These are phyloP conservation scores for Heliocidaris erythrogramma DNA, from an alignment of 35 echinoderm and acorn worm genomes.

Conservation along the genomic window DNA sequence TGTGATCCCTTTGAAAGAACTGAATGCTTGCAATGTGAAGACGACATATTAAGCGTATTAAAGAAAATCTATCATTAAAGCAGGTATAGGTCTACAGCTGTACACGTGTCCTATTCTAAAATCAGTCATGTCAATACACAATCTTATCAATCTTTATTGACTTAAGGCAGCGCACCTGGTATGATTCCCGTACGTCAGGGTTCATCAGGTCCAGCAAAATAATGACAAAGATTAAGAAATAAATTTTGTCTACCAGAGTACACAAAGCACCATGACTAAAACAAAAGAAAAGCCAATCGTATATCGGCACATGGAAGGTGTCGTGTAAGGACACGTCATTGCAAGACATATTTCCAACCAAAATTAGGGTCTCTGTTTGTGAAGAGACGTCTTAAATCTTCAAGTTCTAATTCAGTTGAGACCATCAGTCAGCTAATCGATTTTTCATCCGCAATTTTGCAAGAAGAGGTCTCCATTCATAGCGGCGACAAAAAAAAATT, in stretches of 20 bases:
- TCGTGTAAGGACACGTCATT: background rate
- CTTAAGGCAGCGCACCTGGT: background rate
- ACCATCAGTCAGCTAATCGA: background rate
- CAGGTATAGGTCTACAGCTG: background rate
- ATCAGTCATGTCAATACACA: background rate
- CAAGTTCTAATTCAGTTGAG: background rate
- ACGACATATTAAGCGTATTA: too few species aligned
- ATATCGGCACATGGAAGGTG: background rate
- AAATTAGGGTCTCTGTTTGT: too few species aligned
- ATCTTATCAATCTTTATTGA: background rate
- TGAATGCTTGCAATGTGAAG: too few species aligned
- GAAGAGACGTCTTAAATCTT: background rate
- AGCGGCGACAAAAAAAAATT: background rate
- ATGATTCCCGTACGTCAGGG: background rate
- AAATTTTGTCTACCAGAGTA: background rate
- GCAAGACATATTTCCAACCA: background rate
- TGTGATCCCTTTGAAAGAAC: too few species aligned
- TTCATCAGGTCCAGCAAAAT: background rate
- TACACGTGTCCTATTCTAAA: background rate
- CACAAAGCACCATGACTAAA: background rate
- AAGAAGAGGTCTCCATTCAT: background rate
- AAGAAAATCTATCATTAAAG: background rate
- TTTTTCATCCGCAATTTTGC: background rate
- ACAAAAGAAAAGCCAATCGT: background rate
- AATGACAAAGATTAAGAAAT: background rate